phyloP scores from a whole-genome alignment of 2,888 invertebrate genomes.

The Embidobia sp. region DNA sequence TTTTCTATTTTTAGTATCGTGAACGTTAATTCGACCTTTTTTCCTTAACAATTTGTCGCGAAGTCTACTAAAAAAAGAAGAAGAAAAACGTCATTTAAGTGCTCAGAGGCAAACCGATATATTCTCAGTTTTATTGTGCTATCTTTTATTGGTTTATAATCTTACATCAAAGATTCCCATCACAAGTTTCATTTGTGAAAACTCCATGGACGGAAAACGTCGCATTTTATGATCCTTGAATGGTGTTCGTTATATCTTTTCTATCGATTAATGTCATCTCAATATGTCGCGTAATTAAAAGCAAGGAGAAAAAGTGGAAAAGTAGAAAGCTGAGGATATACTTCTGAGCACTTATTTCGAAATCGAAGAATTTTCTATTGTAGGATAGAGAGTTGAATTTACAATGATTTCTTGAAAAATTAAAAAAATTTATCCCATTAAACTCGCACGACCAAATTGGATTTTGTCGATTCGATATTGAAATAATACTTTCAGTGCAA shows the following conservation, averaged over 20 bases:
- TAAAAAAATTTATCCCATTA: too few species aligned
- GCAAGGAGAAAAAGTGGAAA: conserved; percentile 3
- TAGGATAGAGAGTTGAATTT: too few species aligned
- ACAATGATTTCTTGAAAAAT: too few species aligned
- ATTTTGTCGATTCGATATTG: too few species aligned
- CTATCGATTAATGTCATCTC: background rate
- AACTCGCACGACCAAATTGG: too few species aligned
- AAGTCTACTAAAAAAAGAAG: conserved; percentile 18
- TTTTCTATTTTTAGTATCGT: too few species aligned
- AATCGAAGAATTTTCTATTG: background rate
- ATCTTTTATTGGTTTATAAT: conserved; percentile 16
- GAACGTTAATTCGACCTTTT: background rate
- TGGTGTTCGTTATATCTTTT: conserved; percentile 51
- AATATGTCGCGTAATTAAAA: background rate
- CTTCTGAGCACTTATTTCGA: conserved; percentile 15
- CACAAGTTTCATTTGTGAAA: conserved; percentile 54
- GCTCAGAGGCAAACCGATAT: conserved; percentile 51
- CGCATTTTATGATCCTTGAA: conserved; percentile 62
- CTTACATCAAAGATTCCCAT: conserved; percentile 49
- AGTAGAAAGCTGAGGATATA: conserved; percentile 4
- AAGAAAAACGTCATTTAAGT: conserved; percentile 32
- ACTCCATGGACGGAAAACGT: conserved; percentile 66
- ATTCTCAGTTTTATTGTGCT: conserved; percentile 20
- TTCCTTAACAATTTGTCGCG: background rate
- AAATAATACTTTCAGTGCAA: too few species aligned